Base-by-base conservation (phyloP, 1,140 invertebrate genomes). In the Chionoecetes opilio region DNA sequence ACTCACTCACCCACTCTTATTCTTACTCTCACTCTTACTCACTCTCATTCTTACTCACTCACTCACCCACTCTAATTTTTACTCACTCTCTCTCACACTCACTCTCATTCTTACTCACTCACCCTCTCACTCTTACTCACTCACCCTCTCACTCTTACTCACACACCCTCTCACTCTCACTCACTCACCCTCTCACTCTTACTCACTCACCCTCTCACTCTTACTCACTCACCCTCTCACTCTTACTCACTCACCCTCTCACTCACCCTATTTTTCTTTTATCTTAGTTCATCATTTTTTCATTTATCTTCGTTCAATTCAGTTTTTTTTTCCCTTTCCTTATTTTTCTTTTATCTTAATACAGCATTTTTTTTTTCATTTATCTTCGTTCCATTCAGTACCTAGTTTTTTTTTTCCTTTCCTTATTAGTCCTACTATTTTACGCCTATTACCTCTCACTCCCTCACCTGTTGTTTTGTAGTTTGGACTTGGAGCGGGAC, bases 401-500 rank as follows among this genome's bases (percentile, higher is more conserved):
- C n/a, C 11, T 75, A n/a, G 11, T 11, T n/a, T n/a, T n/a, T n/a
- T n/a, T n/a, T n/a, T n/a, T n/a, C n/a, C n/a, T n/a, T n/a, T n/a
- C n/a, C n/a, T n/a, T n/a, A n/a, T n/a, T n/a, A n/a, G n/a, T n/a
- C n/a, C n/a, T n/a, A n/a, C n/a, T n/a, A n/a, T n/a, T 46, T 46
- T 46, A 46, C 46, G 21, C 46, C 21, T 53, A 9, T 9, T 9
- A 9, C 46, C 2, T 14, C 46, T 9, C 38, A 41, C 29, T 17
- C 3, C 9, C 46, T 91, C 35, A 91, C 89, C 89, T 53, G 89
- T 91, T 94, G 75, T 89, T 94, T 63, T 94, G 93, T 46, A 94
- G 88, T 82, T 94, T 94, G 29, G 93, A 94, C 85, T 94, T 94
- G 32, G 93, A 91, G 21, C 93, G 88, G n/a, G 93, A 94, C 75